Base-by-base conservation (phyloP, 2,797 vertebrate species). In the Darevskia nairensis region DNA sequence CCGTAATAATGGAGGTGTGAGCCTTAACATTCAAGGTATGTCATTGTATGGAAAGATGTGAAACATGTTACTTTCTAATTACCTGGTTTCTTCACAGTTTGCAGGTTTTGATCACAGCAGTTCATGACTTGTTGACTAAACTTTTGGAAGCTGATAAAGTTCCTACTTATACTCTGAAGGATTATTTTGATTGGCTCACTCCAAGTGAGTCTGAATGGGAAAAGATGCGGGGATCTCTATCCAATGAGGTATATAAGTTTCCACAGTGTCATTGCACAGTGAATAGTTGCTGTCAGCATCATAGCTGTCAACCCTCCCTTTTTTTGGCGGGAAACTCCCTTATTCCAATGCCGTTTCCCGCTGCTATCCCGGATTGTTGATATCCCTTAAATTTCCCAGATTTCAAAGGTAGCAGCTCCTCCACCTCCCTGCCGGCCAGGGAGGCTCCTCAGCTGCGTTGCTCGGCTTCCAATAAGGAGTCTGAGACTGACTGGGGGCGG, bases 151-250 rank as follows among this genome's bases (percentile, higher is more conserved):
- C 96, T 84, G 95, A 97, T 2, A 91, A 93, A 44, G 92, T 89
- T 72, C 92, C 95, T 68, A 93, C 87, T 77, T 87, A 87, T 84
- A 92, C 98, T 74, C 92, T 98, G 82, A 88, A 89, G 64, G 95
- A 96, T 87, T 98, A 97, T 46, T 89, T 98, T 88, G 95, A 91
- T 79, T 94, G 89, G 3, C 87, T 99, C 89, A 98, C 90, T 25
- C 98, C 98, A 2, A 96, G 83, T 81, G 95, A 95, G 89, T 86
- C 94, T 0, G 98, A 98, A 91, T 99, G 99, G 99, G 96, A 94
- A 46, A 96, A 92, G 92, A 96, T 98, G 95, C 97, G 97, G 0
- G 96, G 96, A 59, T 96, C 96, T 35, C 95, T 99, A 41, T 97
- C 98, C 50, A 92, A 94, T 91, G 98, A 99, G 98, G 99, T 99